These are phyloP conservation scores for Gorsachius goisagi DNA, from an alignment of 2,113 vertebrate species.

Conservation along the genomic window DNA sequence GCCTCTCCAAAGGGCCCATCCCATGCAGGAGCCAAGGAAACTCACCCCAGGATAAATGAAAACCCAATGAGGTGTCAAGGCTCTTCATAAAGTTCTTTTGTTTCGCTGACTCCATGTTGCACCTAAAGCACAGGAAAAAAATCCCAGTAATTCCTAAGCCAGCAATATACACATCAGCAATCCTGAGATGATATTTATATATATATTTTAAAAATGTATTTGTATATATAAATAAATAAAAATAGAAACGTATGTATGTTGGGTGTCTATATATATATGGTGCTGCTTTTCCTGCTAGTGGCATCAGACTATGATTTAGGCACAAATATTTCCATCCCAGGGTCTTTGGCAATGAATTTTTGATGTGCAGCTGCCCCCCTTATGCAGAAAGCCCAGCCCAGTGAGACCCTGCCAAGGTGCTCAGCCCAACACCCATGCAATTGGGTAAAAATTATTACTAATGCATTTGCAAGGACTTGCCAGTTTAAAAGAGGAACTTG, in stretches of 20 bases:
- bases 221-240: not conserved
- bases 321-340: not conserved
- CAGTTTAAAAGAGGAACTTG: not conserved
- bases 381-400: not conserved
- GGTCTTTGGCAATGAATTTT: not conserved
- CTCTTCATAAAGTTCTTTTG: not conserved
- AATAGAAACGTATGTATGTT: no score
- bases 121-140: not conserved
- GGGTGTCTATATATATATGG: rapidly evolving
- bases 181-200: not conserved
- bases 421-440: not conserved
- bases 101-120: not conserved
- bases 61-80: rapidly evolving
- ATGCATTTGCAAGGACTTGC: not conserved
- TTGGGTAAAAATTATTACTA: not conserved
- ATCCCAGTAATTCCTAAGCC: not conserved
- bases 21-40: not conserved
- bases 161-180: not conserved
- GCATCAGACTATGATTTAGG: not conserved
- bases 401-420: not conserved
- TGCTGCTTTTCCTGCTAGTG: not conserved
- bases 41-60: not conserved
- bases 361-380: not conserved
- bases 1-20: not conserved
- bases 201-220: no score